These are phyloP conservation scores for Dendronephthya gigantea DNA, from an alignment of 64 coral and sea anemone species.

Conservation along the genomic window DNA sequence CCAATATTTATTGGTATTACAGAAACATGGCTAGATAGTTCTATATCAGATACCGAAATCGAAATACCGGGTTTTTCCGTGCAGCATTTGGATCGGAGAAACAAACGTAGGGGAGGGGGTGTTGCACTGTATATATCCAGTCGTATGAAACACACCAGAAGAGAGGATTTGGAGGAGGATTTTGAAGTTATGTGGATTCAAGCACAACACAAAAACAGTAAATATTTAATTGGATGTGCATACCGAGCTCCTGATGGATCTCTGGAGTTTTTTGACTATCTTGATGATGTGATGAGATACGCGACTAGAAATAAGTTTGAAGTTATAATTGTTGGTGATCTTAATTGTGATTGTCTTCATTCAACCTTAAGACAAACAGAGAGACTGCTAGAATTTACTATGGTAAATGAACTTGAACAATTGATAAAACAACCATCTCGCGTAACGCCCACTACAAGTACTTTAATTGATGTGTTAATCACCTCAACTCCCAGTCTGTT, in stretches of 20 bases:
- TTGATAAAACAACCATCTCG: neutral
- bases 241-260: too few species aligned
- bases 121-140: neutral
- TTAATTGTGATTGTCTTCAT: slow-evolving; percentile 16
- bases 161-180: neutral
- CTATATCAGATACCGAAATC: slow-evolving; percentile 5
- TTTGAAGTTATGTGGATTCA: slow-evolving; percentile 28
- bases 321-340: neutral
- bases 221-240: slow-evolving; percentile 31
- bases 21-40: slow-evolving; percentile 15
- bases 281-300: too few species aligned
- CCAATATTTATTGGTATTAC: slow-evolving; percentile 25
- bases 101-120: neutral
- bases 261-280: too few species aligned
- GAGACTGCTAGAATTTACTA: slow-evolving; percentile 18
- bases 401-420: neutral
- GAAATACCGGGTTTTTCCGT: neutral
- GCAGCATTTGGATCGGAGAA: slow-evolving; percentile 2
- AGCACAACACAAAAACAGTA: neutral
- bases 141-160: neutral
- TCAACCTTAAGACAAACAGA: slow-evolving; percentile 10
- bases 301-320: neutral
- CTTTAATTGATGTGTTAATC: slow-evolving; percentile 25
- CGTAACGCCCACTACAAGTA: neutral
- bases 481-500: neutral